A percentile compares a stretch with the other conserved stretches of the same genome.
phyloP scores from a whole-genome alignment of 53 echinoderm and acorn worm genomes.

The Temnopleurus reevesii region DNA sequence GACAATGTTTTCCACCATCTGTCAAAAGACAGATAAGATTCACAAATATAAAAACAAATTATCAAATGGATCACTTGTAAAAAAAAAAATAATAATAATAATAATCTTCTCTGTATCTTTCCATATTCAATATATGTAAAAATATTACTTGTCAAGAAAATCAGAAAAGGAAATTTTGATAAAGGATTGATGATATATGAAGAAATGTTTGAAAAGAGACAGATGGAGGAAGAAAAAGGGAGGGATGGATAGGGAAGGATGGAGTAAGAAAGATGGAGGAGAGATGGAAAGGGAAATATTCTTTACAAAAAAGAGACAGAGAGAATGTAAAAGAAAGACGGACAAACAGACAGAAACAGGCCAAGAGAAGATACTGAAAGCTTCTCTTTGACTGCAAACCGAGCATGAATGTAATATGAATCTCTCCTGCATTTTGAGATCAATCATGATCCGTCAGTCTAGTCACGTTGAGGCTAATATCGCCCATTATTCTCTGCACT shows the following conservation, averaged over 20 bases:
- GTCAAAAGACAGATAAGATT: no score
- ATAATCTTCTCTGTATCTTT: no score
- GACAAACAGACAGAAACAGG: no score
- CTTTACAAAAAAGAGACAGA: neutral
- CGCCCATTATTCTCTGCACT: slow-evolving; percentile 35
- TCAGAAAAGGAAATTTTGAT: neutral
- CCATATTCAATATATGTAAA: no score
- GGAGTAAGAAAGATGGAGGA: neutral
- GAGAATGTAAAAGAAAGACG: neutral
- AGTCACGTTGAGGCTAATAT: slow-evolving; percentile 27
- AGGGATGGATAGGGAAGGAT: neutral
- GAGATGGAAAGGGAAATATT: neutral
- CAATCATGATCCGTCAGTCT: neutral
- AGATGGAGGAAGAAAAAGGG: neutral
- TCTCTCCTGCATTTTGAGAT: neutral
- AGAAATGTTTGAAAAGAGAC: neutral
- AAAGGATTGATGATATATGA: neutral
- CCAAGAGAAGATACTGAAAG: neutral
- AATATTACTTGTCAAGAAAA: no score
- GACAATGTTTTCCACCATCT: no score
- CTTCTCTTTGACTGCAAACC: neutral
- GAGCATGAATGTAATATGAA: neutral
- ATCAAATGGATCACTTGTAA: no score
- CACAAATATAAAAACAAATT: no score
- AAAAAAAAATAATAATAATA: no score